These are phyloP conservation scores for Axis porcinus DNA, from an alignment of 2,113 vertebrate species.

Conservation along the genomic window DNA sequence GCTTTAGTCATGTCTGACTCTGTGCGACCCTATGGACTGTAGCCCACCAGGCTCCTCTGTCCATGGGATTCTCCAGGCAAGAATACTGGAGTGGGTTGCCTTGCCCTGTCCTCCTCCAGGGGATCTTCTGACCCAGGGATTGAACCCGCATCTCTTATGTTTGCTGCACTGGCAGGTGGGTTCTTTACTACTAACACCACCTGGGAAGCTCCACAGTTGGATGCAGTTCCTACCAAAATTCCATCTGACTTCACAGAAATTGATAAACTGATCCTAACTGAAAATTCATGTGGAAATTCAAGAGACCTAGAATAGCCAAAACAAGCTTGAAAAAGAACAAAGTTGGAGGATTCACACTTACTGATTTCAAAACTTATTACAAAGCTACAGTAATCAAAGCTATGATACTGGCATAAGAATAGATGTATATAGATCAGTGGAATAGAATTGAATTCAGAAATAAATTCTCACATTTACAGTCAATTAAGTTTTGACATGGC, in stretches of 20 bases:
- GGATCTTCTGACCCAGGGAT: neutral
- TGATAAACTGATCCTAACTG: neutral
- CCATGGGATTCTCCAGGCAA: neutral
- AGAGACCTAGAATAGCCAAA: neutral
- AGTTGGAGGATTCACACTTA: neutral
- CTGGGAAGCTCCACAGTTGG: neutral
- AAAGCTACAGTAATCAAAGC: neutral
- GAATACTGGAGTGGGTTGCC: neutral
- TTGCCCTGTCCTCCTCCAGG: neutral
- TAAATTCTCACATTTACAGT: neutral
- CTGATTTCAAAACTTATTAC: neutral
- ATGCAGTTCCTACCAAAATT: neutral
- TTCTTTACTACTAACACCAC: neutral
- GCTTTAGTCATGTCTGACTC: neutral
- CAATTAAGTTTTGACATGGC: neutral
- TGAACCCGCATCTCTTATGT: neutral
- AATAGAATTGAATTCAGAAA: neutral
- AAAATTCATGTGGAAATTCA: neutral
- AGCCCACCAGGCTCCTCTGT: neutral
- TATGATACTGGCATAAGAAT: neutral
- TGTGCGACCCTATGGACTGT: neutral
- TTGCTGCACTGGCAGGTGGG: neutral
- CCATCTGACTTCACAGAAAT: neutral
- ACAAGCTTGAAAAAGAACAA: neutral
- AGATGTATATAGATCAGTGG: neutral